Percentiles rank a stretch among this genome's conserved stretches.
phyloP scores from a whole-genome alignment of 1,140 invertebrate genomes.

The Orchestia grillus region DNA sequence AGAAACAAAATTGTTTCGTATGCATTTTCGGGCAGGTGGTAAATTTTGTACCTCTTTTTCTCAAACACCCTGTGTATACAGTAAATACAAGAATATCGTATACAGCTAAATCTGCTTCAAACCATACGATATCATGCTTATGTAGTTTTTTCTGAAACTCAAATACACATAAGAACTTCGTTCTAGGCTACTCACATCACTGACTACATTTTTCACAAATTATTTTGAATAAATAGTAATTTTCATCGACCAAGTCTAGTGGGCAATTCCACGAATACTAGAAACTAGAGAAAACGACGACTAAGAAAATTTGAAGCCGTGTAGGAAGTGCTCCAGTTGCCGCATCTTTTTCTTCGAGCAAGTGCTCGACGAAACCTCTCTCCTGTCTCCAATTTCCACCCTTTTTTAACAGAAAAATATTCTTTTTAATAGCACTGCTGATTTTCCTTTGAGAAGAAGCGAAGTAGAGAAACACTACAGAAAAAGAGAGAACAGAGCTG shows the following conservation, averaged over 20 bases:
- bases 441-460: neutral
- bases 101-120: too few relatives aligned
- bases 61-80: too few relatives aligned
- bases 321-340: neutral
- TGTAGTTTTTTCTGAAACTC: too few relatives aligned
- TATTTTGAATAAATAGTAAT: neutral
- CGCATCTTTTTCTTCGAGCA: neutral
- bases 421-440: neutral
- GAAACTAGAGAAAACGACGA: neutral
- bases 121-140: too few relatives aligned
- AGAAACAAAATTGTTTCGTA: too few relatives aligned
- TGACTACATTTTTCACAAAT: too few relatives aligned
- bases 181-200: too few relatives aligned
- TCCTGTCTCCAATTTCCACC: conserved; percentile 33
- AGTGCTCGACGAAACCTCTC: conserved; percentile 1
- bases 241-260: neutral
- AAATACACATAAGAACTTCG: too few relatives aligned
- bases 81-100: too few relatives aligned
- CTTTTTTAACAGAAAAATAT: neutral
- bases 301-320: neutral
- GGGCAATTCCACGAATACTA: neutral
- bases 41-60: too few relatives aligned
- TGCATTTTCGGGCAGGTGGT: too few relatives aligned
- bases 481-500: neutral
- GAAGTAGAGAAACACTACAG: neutral